Conservation (phyloP, 2,797 vertebrate genomes). For the Pelobates cultripes region DNA sequence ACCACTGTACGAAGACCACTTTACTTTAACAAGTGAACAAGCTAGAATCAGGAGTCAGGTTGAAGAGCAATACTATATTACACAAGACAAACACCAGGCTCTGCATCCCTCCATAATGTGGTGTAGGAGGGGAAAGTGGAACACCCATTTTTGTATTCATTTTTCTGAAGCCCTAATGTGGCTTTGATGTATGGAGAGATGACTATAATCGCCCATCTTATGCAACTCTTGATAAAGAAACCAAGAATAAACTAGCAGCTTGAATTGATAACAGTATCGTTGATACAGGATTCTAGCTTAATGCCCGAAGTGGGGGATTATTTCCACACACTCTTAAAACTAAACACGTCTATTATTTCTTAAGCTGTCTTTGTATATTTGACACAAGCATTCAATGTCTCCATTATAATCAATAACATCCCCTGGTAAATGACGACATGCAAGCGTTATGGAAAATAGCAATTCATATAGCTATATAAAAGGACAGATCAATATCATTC, state of each 20-base stretch:
- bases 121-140: no score
- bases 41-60: no score
- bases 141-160: no score
- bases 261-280: not conserved
- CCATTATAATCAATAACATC: constrained; percentile 46
- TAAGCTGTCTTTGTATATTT: constrained; percentile 47
- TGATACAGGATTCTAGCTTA: not conserved
- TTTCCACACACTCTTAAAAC: constrained; percentile 3
- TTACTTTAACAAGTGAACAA: no score
- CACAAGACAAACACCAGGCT: no score
- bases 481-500: constrained; percentile 40
- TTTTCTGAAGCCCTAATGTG: no score
- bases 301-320: constrained; percentile 1
- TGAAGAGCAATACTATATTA: no score
- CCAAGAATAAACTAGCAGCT: not conserved
- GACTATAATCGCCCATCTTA: no score
- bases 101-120: no score
- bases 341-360: constrained; percentile 39
- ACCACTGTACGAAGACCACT: no score
- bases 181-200: no score
- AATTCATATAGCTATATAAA: constrained; percentile 48
- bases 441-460: constrained; percentile 40
- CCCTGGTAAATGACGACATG: constrained; percentile 44
- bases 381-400: constrained; percentile 38
- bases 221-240: no score